A percentile compares a stretch with the other conserved stretches of the same genome.
phyloP scores from a whole-genome alignment of 2,797 vertebrate genomes.

The Crenuchus spilurus region DNA sequence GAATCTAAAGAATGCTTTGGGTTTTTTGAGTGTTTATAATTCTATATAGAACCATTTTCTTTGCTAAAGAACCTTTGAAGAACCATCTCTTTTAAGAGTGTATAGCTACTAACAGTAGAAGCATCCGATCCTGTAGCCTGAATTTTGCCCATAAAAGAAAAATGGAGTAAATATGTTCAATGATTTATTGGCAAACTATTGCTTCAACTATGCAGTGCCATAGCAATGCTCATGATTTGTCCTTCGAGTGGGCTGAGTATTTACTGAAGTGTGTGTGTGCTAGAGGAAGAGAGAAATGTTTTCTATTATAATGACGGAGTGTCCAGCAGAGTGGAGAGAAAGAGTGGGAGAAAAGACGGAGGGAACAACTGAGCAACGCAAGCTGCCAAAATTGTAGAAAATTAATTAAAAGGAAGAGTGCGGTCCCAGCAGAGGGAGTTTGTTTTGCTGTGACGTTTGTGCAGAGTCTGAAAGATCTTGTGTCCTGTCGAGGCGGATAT shows the following conservation, averaged over 20 bases:
- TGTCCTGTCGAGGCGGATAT: constrained; percentile 45
- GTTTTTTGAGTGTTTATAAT: no score
- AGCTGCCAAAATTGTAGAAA: constrained; percentile 47
- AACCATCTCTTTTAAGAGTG: no score
- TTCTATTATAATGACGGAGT: constrained; percentile 51
- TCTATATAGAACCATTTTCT: no score
- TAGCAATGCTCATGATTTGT: constrained; percentile 4
- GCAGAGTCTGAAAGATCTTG: constrained; percentile 38
- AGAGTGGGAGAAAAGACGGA: constrained; percentile 36
- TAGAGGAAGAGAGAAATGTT: constrained; percentile 45
- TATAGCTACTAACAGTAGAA: no score
- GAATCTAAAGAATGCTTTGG: no score
- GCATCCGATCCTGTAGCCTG: no score
- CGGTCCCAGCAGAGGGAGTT: constrained; percentile 43
- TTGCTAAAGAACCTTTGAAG: no score
- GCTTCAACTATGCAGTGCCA: background rate
- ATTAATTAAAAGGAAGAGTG: constrained; percentile 51
- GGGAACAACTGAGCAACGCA: constrained; percentile 33
- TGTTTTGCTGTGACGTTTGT: constrained; percentile 54
- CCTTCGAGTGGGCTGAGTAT: constrained; percentile 26
- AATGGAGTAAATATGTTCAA: background rate
- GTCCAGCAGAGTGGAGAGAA: constrained; percentile 35
- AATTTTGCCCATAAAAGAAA: background rate
- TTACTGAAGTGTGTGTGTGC: constrained; percentile 22
- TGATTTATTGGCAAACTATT: no score